A percentile compares a stretch with the other conserved stretches of the same genome.
These are phyloP conservation scores for Chaetops frenatus DNA, from an alignment of 2,113 vertebrate species.

Conservation along the genomic window DNA sequence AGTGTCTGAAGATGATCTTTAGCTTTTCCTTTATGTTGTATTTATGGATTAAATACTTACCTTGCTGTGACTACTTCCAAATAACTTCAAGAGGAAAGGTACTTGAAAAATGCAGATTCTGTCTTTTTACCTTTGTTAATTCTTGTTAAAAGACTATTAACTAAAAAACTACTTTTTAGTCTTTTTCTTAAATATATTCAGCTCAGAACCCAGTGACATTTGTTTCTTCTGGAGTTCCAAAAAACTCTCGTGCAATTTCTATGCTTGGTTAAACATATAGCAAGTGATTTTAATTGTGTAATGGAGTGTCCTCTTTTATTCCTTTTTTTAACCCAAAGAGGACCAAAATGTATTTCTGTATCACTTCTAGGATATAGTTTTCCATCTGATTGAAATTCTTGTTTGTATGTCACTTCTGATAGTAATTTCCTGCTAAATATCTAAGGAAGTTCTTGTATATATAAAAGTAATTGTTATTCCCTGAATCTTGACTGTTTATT, in stretches of 20 bases:
- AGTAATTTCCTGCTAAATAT: background rate
- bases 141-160: background rate
- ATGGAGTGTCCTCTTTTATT: background rate
- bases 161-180: background rate
- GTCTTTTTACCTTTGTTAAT: background rate
- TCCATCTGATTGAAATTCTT: background rate
- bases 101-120: background rate
- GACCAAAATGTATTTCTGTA: background rate
- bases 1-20: background rate
- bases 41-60: background rate
- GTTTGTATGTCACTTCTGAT: background rate
- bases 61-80: background rate
- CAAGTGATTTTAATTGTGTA: background rate
- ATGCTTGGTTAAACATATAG: background rate
- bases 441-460: background rate
- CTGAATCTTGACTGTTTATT: background rate
- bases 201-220: background rate
- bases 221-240: background rate
- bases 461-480: background rate
- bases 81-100: background rate
- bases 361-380: background rate
- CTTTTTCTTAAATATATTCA: background rate
- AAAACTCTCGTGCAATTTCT: background rate
- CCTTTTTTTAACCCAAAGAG: background rate
- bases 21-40: background rate